Percentiles rank a stretch among this genome's conserved stretches.
Conservation (phyloP, 2,888 invertebrate species). For the Conops quadrifasciatus region DNA sequence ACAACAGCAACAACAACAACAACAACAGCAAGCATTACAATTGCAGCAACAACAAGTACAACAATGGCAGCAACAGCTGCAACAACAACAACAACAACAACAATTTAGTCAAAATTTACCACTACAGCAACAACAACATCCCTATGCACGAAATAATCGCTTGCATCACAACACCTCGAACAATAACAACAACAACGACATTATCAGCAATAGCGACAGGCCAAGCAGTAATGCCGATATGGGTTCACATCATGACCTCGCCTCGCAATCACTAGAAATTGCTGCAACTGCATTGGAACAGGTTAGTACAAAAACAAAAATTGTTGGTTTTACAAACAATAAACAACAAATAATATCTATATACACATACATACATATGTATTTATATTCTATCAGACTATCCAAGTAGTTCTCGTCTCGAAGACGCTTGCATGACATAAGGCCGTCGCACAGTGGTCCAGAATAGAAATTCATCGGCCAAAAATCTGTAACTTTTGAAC, state of each 20-base stretch:
- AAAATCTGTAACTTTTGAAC: too few species aligned
- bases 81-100: slow-evolving; percentile 43
- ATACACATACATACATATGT: too few species aligned
- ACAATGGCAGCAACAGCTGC: slow-evolving; percentile 44
- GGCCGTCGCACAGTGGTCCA: too few species aligned
- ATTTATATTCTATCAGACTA: too few species aligned
- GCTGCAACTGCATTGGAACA: slow-evolving; percentile 60
- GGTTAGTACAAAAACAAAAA: slow-evolving; percentile 44
- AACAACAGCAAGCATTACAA: slow-evolving; percentile 42
- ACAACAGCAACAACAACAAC: slow-evolving; percentile 50
- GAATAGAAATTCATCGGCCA: too few species aligned
- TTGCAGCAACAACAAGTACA: slow-evolving; percentile 45
- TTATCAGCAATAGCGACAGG: slow-evolving; percentile 32
- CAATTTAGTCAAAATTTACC: slow-evolving; percentile 39
- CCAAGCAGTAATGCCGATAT: slow-evolving; percentile 46
- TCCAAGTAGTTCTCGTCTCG: too few species aligned
- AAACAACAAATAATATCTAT: neutral
- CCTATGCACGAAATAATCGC: slow-evolving; percentile 31
- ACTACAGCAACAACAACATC: slow-evolving; percentile 36
- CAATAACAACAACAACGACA: slow-evolving; percentile 45
- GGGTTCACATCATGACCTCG: slow-evolving; percentile 50
- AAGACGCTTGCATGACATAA: too few species aligned
- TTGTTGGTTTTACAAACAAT: neutral
- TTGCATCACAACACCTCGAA: slow-evolving; percentile 39
- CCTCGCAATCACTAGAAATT: slow-evolving; percentile 57